Evolutionary conservation across 2,113 vertebrate species (phyloP).

Genomic region (Neolamprologus falcicula): DNA sequence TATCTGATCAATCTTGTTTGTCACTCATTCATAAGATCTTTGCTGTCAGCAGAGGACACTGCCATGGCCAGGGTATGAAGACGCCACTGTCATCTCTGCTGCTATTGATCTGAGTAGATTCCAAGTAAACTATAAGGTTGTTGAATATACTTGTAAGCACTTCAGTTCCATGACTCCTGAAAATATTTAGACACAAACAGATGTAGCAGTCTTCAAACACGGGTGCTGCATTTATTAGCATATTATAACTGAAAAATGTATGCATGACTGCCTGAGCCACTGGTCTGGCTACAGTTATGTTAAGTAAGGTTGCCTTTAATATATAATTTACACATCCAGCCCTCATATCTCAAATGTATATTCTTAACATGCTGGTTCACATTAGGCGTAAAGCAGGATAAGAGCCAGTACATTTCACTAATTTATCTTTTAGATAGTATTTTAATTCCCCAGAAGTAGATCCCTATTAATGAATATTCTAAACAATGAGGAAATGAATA

Average conservation of each 20-base stretch:
- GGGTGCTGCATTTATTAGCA: neutral
- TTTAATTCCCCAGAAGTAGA: neutral
- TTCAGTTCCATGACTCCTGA: neutral
- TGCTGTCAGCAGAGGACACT: neutral
- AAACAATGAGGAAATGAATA: neutral
- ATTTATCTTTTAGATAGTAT: neutral
- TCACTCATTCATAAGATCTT: neutral
- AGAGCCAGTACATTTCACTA: neutral
- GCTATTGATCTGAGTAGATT: neutral
- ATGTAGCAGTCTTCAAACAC: neutral
- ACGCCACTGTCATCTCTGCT: neutral
- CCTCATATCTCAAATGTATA: neutral
- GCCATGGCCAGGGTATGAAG: neutral
- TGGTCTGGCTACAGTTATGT: neutral
- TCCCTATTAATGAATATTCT: neutral
- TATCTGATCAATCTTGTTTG: neutral
- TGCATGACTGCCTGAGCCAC: neutral
- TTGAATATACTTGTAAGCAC: neutral
- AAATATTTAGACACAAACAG: neutral
- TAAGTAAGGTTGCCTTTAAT: neutral
- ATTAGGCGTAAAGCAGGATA: neutral
- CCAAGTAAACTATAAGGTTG: neutral
- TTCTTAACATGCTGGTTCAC: neutral
- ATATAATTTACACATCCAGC: neutral
- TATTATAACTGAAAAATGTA: neutral